A percentile compares a stretch with the other conserved stretches of the same genome.
These are phyloP conservation scores for Nycticebus coucang DNA, from an alignment of 2,113 vertebrate genomes.

Conservation along the genomic window DNA sequence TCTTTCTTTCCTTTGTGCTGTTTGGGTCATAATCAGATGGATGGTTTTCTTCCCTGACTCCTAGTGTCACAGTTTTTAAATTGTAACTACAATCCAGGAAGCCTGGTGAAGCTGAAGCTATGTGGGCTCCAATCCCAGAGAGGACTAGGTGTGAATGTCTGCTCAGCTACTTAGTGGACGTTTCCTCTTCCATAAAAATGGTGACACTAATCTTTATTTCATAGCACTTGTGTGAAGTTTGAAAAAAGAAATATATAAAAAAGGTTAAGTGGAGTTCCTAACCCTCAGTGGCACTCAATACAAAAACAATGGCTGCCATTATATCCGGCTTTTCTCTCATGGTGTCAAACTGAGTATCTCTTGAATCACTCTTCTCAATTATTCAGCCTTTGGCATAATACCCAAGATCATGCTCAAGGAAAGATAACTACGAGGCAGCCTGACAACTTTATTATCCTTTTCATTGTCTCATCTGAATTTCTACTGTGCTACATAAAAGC, in stretches of 20 bases:
- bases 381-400: background rate
- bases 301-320: background rate
- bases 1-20: conserved; percentile 48
- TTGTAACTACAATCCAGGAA: conserved; percentile 17
- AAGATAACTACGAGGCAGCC: background rate
- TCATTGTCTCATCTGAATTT: background rate
- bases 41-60: conserved; percentile 1
- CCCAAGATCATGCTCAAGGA: background rate
- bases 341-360: background rate
- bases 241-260: background rate
- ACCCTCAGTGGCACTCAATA: background rate
- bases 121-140: background rate
- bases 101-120: background rate
- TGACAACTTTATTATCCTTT: background rate
- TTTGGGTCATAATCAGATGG: conserved; percentile 31
- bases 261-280: background rate
- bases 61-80: background rate
- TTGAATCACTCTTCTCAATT: background rate
- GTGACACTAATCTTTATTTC: background rate
- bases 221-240: background rate
- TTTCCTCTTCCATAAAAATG: conserved; percentile 36
- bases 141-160: background rate
- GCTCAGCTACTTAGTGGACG: background rate
- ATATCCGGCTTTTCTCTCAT: background rate
- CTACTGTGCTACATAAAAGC: background rate